These are phyloP conservation scores for Cheirogaleus medius DNA, from an alignment of 2,113 vertebrate species.

Conservation along the genomic window DNA sequence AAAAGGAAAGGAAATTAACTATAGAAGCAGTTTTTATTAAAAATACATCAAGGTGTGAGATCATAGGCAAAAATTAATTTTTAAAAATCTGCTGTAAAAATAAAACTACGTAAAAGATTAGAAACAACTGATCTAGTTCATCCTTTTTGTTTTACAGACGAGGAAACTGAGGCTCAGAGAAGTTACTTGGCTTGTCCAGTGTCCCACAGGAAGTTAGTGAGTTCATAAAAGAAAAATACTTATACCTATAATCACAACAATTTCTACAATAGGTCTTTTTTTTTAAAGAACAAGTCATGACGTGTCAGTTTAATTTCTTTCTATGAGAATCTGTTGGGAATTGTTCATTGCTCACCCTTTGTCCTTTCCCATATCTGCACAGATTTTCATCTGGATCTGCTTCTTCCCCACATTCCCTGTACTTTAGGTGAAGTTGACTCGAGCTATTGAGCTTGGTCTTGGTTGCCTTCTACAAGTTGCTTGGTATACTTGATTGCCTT, in stretches of 20 bases:
- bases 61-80: conserved; percentile 13
- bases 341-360: background rate
- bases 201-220: conserved; percentile 59
- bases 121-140: conserved; percentile 53
- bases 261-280: background rate
- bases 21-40: conserved; percentile 9
- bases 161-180: conserved; percentile 63
- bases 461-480: background rate
- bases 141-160: conserved; percentile 60
- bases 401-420: background rate
- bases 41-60: conserved; percentile 31
- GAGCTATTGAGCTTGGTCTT: background rate
- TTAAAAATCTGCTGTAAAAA: conserved; percentile 20
- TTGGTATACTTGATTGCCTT: background rate
- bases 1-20: conserved; percentile 11
- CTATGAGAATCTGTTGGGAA: background rate
- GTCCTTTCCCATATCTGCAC: background rate
- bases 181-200: conserved; percentile 63
- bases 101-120: conserved; percentile 32
- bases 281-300: background rate
- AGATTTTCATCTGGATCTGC: background rate
- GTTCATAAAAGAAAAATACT: conserved; percentile 43
- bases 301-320: background rate
- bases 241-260: background rate
- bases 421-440: background rate